Percentiles rank a stretch among this genome's conserved stretches.
Conservation (phyloP, 2,113 vertebrate genomes). For the Carlito syrichta region DNA sequence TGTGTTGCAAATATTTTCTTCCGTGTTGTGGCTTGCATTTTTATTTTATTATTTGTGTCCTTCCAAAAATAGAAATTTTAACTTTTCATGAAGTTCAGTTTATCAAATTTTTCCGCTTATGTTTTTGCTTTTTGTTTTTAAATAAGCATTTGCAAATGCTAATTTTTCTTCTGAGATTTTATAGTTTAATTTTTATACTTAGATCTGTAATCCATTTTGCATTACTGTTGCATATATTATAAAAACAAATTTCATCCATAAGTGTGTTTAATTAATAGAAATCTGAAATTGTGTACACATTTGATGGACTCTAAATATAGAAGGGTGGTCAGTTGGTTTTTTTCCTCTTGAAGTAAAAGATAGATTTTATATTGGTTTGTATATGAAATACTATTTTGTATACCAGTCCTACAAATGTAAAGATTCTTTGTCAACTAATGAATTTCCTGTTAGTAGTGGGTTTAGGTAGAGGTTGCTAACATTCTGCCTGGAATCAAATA, state of each 20-base stretch:
- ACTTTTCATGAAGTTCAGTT: background rate
- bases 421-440: background rate
- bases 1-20: background rate
- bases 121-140: background rate
- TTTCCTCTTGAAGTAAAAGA: background rate
- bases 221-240: background rate
- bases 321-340: background rate
- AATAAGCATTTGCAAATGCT: background rate
- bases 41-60: background rate
- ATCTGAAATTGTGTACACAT: background rate
- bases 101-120: background rate
- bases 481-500: background rate
- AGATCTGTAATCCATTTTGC: background rate
- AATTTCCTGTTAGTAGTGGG: background rate
- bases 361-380: background rate
- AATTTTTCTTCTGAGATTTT: background rate
- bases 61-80: background rate
- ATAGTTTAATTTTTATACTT: background rate
- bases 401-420: background rate
- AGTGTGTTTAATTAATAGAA: background rate
- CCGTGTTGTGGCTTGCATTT: background rate
- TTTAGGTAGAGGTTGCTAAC: background rate
- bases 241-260: conserved; percentile 4
- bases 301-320: background rate
- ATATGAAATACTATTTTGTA: background rate